These are phyloP conservation scores for Mesorhabditis spiculigera DNA, from an alignment of 2,888 invertebrate species.

Conservation along the genomic window DNA sequence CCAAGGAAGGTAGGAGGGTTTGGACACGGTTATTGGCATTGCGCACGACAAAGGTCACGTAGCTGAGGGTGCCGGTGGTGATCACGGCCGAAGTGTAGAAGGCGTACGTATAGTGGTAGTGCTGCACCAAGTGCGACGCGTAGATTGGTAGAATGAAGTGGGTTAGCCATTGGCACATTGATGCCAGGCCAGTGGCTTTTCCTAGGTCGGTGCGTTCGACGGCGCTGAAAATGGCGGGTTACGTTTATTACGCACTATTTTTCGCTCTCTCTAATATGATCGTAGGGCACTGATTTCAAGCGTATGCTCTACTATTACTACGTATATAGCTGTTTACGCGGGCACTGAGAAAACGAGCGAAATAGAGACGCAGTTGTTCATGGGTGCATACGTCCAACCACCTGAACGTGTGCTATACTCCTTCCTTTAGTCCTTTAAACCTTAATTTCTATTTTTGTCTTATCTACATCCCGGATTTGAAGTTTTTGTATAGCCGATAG, in stretches of 20 bases:
- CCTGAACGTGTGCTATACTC: no score
- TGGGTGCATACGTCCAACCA: no score
- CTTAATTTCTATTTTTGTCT: no score
- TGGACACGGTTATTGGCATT: conserved; percentile 49
- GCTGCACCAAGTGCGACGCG: conserved; percentile 49
- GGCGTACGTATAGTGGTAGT: conserved; percentile 56
- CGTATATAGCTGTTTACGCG: no score
- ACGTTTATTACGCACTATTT: neutral
- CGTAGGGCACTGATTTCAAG: no score
- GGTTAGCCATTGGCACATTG: conserved; percentile 55
- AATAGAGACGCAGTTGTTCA: no score
- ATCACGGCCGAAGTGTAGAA: conserved; percentile 55
- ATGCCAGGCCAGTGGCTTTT: conserved; percentile 57
- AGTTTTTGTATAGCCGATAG: no score
- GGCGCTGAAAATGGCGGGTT: conserved; percentile 33
- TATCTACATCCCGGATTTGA: no score
- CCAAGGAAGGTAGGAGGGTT: conserved; percentile 48
- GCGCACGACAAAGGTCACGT: conserved; percentile 49
- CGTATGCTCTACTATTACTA: no score
- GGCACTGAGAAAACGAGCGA: no score
- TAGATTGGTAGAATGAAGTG: conserved; percentile 57
- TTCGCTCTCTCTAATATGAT: no score
- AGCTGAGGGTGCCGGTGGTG: conserved; percentile 40
- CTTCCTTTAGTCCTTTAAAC: no score
- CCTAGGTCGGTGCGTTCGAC: conserved; percentile 55